Base-by-base conservation (phyloP, 1,140 invertebrate genomes). In the Yoshiicerus persimilis region DNA sequence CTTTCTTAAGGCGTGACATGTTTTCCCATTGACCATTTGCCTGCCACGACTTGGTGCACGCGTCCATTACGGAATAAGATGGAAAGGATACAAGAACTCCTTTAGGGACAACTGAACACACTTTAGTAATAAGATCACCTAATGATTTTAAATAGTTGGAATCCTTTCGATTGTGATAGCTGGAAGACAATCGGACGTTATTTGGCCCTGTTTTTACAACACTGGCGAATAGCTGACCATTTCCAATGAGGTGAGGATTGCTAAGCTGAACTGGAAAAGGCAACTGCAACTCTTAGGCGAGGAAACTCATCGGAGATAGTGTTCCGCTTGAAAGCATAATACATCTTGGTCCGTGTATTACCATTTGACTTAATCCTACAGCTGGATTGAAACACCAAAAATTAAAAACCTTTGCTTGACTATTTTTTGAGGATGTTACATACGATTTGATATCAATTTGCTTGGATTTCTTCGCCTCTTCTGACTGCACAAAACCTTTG, bases 311-410 rank as follows among this genome's bases (percentile, higher is more conserved):
- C 0, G 99, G 99, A 11, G 98, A 96, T 75, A 99, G 93, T 10
- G 99, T 99, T 86, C 99, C 99, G 94, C 98, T 99, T 2, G 99
- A 99, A 80, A 99, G 93, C 88, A 99, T 97, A 16, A 99, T 94
- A 91, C 95, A 96, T 88, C 96, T 95, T 30, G 98, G 94, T 88
- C 96, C 96, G 91, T 96, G 94, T 56, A 95, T 94, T 38, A 96
- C 92, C 84, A 99, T 93, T 91, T 87, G 39, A 86, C 10, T 85
- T 10, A 93, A 95, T 95, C 95, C 96, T 93, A 97, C 97, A 27
- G 97, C 97, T 11, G 98, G 97, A 94, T 96, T 98, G 89, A 99
- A 99, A 93, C 98, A 99, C 98, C 98, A 99, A 92, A 97, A 99
- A 92, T 96, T 97, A 2, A 99, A 93, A 20, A 97, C 92, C 93